Evolutionary conservation across 2,113 vertebrate genomes (phyloP), one percentile per base, ranked within the genome.

Genomic region (Perca fluviatilis): DNA sequence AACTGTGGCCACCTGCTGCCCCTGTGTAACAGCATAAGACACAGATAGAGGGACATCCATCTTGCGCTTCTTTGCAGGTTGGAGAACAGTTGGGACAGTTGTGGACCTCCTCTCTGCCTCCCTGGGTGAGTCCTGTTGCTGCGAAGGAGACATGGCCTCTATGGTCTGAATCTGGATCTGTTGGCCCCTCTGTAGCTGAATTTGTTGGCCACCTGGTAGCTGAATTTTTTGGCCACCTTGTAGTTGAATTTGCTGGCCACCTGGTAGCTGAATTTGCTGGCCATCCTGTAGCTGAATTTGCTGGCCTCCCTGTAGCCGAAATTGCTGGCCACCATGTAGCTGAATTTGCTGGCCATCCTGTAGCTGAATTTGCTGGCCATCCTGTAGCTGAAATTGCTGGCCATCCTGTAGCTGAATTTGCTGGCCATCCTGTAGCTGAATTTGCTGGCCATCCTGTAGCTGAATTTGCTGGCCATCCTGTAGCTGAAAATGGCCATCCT

Each of bases 1-100:
- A 84, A 99, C 98, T 1, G 98, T 99, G 85, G 98, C 98, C 86
- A 99, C 95, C 2, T 99, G 98, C 90, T 99, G 99, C 83, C 98
- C 97, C 83, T 95, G 95, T 33, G 98, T 97, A 89, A 99, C 97
- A 70, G 98, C 96, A 36, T 99, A 99, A 0, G 99, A 99, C 75
- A 99, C 97, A 61, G 98, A 96, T 68, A 99, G 96, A 77, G 98
- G 99, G 90, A 99, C 97, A 91, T 99, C 99, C 92, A 99, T 97
- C 93, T 99, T 99, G 78, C 98, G 98, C 77, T 99, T 99, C 95
- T 99, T 99, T 88, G 98, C 98, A 0, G 99, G 99, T 88, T 99
- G 99, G 72, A 99, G 97, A 65, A 99, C 98, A 6, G 96, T 96
- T 12, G 97, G 95, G 0, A 96, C 95, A 79, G 95, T 94, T 75